These are phyloP conservation scores for Danio rerio DNA, from an alignment of 2,113 vertebrate genomes.

Conservation along the genomic window GRCz12tu NC_133177.1:11916001-11916500, in stretches of 20 bases:
- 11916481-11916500: too few relatives aligned
- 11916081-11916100: background rate
- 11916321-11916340: background rate
- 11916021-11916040: background rate
- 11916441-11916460: too few relatives aligned
- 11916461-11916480: too few relatives aligned
- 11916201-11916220: background rate
- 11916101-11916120: background rate
- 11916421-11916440: too few relatives aligned
- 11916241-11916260: background rate
- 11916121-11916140: conserved; percentile 9
- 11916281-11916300: background rate
- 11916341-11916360: background rate
- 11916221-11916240: background rate
- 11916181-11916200: background rate
- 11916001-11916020: too few relatives aligned
- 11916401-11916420: background rate
- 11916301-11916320: background rate
- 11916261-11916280: background rate
- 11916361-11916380: background rate
- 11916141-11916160: background rate
- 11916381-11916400: too few relatives aligned
- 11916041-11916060: background rate
- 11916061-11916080: background rate
- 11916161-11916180: background rate